Evolutionary conservation across 2,888 invertebrate genomes (phyloP).

Genomic region (Hyposoter dolosus): DNA sequence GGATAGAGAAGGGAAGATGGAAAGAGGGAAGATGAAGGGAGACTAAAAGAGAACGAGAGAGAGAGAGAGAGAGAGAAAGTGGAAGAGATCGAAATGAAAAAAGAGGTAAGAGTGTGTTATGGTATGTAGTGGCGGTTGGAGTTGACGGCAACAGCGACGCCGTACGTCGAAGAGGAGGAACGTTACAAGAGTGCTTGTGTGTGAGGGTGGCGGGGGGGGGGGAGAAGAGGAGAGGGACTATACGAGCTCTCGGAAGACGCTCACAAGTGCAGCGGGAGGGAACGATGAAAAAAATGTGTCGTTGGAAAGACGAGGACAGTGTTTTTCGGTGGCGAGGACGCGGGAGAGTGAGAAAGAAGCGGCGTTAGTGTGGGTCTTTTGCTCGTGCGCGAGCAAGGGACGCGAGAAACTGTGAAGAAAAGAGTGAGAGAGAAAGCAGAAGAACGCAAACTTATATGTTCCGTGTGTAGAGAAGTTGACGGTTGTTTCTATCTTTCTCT

Average conservation of each 20-base stretch:
- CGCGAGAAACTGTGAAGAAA: conserved; percentile 30
- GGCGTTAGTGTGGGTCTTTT: conserved; percentile 51
- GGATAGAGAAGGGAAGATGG: conserved; percentile 25
- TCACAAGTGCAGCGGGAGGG: conserved; percentile 67
- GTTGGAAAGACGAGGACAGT: conserved; percentile 45
- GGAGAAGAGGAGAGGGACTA: conserved; percentile 35
- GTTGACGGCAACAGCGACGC: conserved; percentile 64
- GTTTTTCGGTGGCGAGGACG: conserved; percentile 15
- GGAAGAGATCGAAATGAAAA: conserved; percentile 77
- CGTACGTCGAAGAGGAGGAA: conserved; percentile 73
- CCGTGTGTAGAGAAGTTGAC: conserved; percentile 16
- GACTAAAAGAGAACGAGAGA: conserved; percentile 44
- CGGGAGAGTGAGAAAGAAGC: conserved; percentile 45
- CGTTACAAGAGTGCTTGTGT: conserved; percentile 35
- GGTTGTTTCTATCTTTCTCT: conserved; percentile 28
- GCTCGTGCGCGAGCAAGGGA: conserved; percentile 70
- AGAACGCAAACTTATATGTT: conserved; percentile 25
- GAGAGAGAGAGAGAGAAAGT: conserved; percentile 28
- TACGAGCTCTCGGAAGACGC: conserved; percentile 54
- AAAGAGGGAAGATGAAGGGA: conserved; percentile 79
- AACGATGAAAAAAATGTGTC: conserved; percentile 32
- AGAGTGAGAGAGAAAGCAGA: conserved; percentile 35
- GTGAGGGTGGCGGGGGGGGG: conserved; percentile 71
- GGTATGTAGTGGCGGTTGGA: conserved; percentile 79
- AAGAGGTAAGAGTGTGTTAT: conserved; percentile 81